These are phyloP conservation scores for Perognathus longimembris DNA, from an alignment of 2,113 vertebrate genomes.

Conservation along the genomic window DNA sequence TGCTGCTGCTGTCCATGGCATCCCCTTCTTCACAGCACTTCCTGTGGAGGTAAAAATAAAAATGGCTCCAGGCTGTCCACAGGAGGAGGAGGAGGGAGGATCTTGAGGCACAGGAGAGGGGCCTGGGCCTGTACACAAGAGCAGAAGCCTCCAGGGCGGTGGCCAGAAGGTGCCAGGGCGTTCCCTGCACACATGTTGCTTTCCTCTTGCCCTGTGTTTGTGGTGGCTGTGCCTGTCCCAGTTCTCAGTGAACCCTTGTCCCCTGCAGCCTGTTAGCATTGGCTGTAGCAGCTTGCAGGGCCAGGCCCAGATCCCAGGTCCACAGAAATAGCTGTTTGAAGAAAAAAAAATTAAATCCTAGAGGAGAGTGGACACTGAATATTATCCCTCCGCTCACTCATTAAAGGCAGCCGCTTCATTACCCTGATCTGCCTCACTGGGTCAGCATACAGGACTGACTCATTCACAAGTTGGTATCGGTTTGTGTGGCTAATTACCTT, in stretches of 20 bases:
- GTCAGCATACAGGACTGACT: not conserved
- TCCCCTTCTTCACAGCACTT: not conserved
- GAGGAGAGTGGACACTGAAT: not conserved
- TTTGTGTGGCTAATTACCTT: not conserved
- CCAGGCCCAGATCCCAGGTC: conserved; percentile 75
- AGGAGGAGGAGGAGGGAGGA: not conserved
- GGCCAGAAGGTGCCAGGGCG: not conserved
- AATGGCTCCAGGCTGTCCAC: not conserved
- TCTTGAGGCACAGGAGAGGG: not conserved
- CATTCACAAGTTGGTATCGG: not conserved
- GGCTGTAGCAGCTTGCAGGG: conserved; percentile 82
- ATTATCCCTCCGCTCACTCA: not conserved
- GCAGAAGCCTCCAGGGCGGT: not conserved
- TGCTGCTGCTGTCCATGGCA: not conserved
- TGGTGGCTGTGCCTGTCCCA: conserved; percentile 30
- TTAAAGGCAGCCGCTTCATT: not conserved
- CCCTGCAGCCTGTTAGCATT: conserved; percentile 85
- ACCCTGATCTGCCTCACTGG: not conserved
- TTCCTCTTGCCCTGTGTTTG: conserved; percentile 37
- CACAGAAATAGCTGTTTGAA: conserved; percentile 41
- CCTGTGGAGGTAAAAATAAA: not conserved
- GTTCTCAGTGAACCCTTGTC: conserved; percentile 87
- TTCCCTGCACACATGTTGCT: conserved; percentile 62
- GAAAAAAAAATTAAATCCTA: not conserved
- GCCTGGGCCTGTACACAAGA: not conserved